phyloP scores from a whole-genome alignment of 2,113 vertebrate genomes.

The Oncorhynchus mykiss region DNA sequence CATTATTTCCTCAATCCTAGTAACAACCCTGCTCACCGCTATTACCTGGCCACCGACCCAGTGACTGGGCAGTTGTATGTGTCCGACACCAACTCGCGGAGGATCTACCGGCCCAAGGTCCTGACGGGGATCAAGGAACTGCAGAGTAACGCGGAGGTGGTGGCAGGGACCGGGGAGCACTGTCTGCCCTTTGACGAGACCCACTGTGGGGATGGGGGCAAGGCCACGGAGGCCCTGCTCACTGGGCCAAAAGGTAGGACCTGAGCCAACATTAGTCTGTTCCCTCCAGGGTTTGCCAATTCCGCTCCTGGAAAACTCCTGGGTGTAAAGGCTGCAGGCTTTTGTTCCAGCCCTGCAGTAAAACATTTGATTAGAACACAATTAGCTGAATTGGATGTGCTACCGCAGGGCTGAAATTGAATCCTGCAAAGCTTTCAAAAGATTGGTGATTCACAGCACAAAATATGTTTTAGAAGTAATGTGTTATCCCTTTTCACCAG shows the following conservation, averaged over 20 bases:
- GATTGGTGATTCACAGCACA: too few relatives aligned
- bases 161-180: slow-evolving; percentile 94
- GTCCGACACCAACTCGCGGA: slow-evolving; percentile 94
- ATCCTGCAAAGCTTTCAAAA: too few relatives aligned
- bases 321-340: too few relatives aligned
- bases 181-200: slow-evolving; percentile 96
- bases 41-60: slow-evolving; percentile 93
- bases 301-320: too few relatives aligned
- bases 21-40: slow-evolving; percentile 95
- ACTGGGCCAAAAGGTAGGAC: slow-evolving; percentile 94
- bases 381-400: too few relatives aligned
- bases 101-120: slow-evolving; percentile 87
- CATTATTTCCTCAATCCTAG: slow-evolving; percentile 65
- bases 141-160: slow-evolving; percentile 87
- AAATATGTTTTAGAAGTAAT: too few relatives aligned
- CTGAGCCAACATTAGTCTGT: too few relatives aligned
- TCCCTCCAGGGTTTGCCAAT: neutral
- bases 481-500: too few relatives aligned
- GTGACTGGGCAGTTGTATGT: slow-evolving; percentile 91
- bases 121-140: slow-evolving; percentile 84
- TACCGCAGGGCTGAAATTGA: too few relatives aligned
- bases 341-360: too few relatives aligned
- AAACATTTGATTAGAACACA: too few relatives aligned
- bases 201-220: slow-evolving; percentile 94
- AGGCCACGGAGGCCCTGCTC: slow-evolving; percentile 90